phyloP scores from a whole-genome alignment of 2,113 vertebrate genomes.

The Corvus moneduloides region DNA sequence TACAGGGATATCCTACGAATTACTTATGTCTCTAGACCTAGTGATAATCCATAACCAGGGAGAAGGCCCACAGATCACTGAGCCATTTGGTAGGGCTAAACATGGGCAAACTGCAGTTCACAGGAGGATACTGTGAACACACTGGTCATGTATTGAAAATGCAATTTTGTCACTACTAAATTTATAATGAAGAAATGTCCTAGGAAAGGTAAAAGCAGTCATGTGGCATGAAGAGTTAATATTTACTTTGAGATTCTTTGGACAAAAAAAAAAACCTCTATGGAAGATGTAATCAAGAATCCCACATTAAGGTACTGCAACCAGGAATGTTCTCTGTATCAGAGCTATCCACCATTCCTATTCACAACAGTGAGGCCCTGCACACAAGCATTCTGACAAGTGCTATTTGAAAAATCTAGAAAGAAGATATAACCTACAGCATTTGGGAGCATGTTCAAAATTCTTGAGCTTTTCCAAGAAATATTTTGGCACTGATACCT shows the following conservation, averaged over 20 bases:
- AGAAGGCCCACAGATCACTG: not conserved
- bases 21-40: not conserved
- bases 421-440: not conserved
- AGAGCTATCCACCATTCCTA: not conserved
- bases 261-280: not conserved
- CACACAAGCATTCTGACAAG: not conserved
- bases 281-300: not conserved
- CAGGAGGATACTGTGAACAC: not conserved
- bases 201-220: not conserved
- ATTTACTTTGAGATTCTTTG: not conserved
- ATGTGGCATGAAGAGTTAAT: not conserved
- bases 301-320: not conserved
- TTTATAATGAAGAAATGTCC: not conserved
- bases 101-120: not conserved
- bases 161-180: not conserved
- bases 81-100: not conserved
- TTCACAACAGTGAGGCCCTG: not conserved
- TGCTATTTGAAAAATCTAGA: not conserved
- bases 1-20: not conserved
- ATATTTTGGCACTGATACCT: not conserved
- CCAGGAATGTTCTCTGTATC: not conserved
- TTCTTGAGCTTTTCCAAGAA: not conserved
- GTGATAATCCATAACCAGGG: not conserved
- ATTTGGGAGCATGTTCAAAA: not conserved
- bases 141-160: not conserved